A percentile compares a stretch with the other conserved stretches of the same genome.
phyloP scores from a whole-genome alignment of 2,113 vertebrate species.

The Mormoops blainvillei region DNA sequence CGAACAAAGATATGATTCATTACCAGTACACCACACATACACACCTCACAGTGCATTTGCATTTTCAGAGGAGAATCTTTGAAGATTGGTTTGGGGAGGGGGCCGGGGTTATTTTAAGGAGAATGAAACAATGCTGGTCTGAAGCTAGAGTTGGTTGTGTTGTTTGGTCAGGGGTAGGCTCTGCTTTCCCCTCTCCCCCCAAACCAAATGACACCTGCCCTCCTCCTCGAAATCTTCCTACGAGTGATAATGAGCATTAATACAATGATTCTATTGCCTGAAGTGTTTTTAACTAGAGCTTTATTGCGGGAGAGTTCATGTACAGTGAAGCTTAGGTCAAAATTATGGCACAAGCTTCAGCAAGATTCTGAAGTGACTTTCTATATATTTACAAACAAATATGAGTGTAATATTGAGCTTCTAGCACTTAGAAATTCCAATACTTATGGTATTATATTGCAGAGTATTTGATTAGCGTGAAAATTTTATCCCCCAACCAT shows the following conservation, averaged over 20 bases:
- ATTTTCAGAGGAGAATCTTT: not conserved
- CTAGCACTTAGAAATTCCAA: not conserved
- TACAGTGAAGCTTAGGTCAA: not conserved
- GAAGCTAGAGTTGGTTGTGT: not conserved
- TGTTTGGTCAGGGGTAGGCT: not conserved
- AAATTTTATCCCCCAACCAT: not conserved
- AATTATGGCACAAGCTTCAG: not conserved
- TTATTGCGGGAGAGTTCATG: not conserved
- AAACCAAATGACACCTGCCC: not conserved
- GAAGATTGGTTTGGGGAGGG: not conserved
- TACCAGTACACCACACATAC: not conserved
- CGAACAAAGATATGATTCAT: not conserved
- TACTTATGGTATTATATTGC: not conserved
- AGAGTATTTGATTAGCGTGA: slow-evolving; percentile 14
- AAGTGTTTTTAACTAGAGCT: not conserved
- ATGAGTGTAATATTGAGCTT: not conserved
- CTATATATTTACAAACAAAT: not conserved
- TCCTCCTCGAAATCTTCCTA: not conserved
- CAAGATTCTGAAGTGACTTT: not conserved
- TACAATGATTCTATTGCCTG: not conserved
- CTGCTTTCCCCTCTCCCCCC: not conserved
- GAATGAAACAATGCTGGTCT: not conserved
- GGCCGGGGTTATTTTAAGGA: not conserved
- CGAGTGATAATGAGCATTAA: not conserved
- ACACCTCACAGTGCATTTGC: not conserved